Percentiles rank a stretch among this genome's conserved stretches.
These are phyloP conservation scores for Sesamia nonagrioides DNA, from an alignment of 1,140 invertebrate species.

Conservation along the genomic window DNA sequence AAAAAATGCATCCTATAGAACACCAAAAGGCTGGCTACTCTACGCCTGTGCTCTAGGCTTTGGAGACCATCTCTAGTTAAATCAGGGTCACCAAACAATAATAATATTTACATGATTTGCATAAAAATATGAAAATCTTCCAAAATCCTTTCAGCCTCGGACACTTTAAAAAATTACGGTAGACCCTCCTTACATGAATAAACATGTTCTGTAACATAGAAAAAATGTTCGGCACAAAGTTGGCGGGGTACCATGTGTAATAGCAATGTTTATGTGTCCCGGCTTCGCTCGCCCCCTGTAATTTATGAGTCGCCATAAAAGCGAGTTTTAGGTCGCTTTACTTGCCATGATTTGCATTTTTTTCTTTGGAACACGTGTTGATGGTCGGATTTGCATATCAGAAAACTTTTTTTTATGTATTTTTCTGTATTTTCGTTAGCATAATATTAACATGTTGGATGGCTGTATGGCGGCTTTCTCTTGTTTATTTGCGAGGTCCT, in stretches of 20 bases:
- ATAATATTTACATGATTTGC: background rate
- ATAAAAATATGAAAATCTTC: conserved; percentile 11
- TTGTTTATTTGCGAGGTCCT: background rate
- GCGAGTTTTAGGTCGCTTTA: conserved; percentile 41
- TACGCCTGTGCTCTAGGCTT: too few species aligned
- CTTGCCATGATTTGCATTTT: conserved; percentile 55
- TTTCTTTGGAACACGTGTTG: conserved; percentile 52
- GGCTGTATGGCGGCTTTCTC: background rate
- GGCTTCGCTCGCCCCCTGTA: conserved; percentile 26
- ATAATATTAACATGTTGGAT: conserved; percentile 38
- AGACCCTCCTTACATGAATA: conserved; percentile 45
- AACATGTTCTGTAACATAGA: conserved; percentile 38
- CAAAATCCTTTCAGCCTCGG: conserved; percentile 29
- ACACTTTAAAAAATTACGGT: conserved; percentile 29
- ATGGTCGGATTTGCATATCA: conserved; percentile 46
- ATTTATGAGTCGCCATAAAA: conserved; percentile 52
- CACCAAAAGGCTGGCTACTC: too few species aligned
- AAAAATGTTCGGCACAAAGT: conserved; percentile 25
- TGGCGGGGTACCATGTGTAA: conserved; percentile 37
- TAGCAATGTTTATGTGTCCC: conserved; percentile 51
- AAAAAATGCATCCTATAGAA: too few species aligned
- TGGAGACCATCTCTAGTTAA: too few species aligned
- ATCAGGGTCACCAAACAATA: too few species aligned
- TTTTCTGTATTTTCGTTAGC: conserved; percentile 39
- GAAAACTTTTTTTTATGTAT: conserved; percentile 33